Conservation (phyloP, 2,113 vertebrate genomes). For the Brienomyrus brachyistius region DNA sequence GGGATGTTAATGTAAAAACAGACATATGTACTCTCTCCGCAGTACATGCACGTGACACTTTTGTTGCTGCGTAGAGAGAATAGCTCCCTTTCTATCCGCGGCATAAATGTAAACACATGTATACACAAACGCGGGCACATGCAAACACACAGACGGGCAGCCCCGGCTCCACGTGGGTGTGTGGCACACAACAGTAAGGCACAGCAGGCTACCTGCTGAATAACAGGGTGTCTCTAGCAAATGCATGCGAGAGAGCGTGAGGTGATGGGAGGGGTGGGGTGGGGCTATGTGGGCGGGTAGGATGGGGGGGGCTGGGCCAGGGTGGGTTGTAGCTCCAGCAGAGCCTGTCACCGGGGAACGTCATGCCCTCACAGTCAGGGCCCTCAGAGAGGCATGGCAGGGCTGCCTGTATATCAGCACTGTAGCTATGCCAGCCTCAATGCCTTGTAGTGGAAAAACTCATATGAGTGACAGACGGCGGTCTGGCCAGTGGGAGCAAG, state of each 20-base stretch:
- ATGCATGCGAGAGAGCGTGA: conserved; percentile 23
- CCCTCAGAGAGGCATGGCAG: neutral
- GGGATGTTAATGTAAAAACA: neutral
- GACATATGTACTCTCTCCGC: neutral
- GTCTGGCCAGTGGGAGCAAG: neutral
- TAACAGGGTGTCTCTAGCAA: conserved; percentile 39
- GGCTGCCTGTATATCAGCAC: neutral
- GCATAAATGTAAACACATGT: neutral
- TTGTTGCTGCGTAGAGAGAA: neutral
- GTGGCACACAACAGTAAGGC: conserved; percentile 31
- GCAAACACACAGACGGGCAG: conserved; percentile 19
- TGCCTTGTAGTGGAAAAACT: neutral
- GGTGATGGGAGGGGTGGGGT: no score
- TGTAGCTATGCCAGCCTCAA: neutral
- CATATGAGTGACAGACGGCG: neutral
- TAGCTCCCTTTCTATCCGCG: neutral
- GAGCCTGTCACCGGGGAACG: conserved; percentile 9
- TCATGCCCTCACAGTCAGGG: neutral
- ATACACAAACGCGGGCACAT: conserved; percentile 20
- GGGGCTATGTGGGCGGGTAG: no score
- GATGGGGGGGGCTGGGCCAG: neutral
- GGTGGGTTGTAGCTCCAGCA: conserved; percentile 11
- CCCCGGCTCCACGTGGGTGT: conserved; percentile 29
- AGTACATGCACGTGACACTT: neutral
- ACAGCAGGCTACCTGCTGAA: conserved; percentile 24